Evolutionary conservation across 53 echinoderm and acorn worm species (phyloP).

Genomic region (Holothuria leucospilota): DNA sequence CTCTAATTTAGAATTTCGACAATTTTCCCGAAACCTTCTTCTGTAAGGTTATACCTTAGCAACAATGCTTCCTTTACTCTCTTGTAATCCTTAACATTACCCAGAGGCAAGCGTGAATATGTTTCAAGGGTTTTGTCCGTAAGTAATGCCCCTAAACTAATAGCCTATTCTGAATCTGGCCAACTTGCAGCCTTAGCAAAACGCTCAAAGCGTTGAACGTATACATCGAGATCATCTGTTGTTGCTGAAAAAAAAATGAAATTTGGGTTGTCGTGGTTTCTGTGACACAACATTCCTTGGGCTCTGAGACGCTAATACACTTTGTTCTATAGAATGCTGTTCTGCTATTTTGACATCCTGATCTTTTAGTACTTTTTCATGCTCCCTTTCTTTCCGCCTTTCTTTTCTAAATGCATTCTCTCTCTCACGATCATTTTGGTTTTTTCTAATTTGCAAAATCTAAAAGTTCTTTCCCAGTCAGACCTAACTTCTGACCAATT

Average conservation of each 20-base stretch:
- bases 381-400: conserved; percentile 16
- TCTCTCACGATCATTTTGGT: not conserved
- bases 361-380: conserved; percentile 7
- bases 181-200: conserved; percentile 35
- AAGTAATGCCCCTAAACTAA: no score
- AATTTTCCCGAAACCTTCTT: conserved; percentile 49
- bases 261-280: conserved; percentile 18
- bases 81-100: conserved; percentile 25
- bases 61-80: conserved; percentile 40
- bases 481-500: conserved; percentile 30
- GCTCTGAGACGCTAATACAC: no score
- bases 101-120: conserved; percentile 30
- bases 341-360: conserved; percentile 11
- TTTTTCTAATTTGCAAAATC: conserved; percentile 20
- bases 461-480: conserved; percentile 11
- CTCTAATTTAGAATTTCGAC: conserved; percentile 42
- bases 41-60: conserved; percentile 31
- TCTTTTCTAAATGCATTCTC: conserved; percentile 11
- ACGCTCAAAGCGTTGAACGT: conserved; percentile 47
- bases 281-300: no score
- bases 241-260: conserved; percentile 24
- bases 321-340: no score
- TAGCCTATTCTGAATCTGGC: conserved; percentile 32
- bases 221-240: conserved; percentile 50
- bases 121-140: conserved; percentile 47